Conservation (phyloP, 1,140 invertebrate genomes). For the Aphelenchoides besseyi region DNA sequence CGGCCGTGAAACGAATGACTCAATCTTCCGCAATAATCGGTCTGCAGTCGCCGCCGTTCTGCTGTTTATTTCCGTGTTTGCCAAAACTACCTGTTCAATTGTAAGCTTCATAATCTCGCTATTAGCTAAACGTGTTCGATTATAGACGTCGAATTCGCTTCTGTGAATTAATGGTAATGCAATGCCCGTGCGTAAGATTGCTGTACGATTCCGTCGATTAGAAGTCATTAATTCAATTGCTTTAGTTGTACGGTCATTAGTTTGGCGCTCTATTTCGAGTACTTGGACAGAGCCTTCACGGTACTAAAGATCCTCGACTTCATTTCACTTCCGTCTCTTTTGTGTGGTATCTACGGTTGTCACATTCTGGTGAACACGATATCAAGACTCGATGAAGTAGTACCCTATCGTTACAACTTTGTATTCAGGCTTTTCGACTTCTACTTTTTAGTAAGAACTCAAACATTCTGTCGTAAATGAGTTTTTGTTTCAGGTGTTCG, state of each 20-base stretch:
- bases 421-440: slow-evolving; percentile 54
- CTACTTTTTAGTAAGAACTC: slow-evolving; percentile 42
- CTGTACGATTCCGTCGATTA: neutral
- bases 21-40: slow-evolving; percentile 35
- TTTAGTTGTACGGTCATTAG: slow-evolving; percentile 49
- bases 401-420: slow-evolving; percentile 49
- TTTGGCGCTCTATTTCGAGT: slow-evolving; percentile 57
- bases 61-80: slow-evolving; percentile 57
- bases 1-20: slow-evolving; percentile 52
- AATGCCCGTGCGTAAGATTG: slow-evolving; percentile 42
- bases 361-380: slow-evolving; percentile 59
- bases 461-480: slow-evolving; percentile 19
- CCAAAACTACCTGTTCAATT: slow-evolving; percentile 50
- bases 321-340: slow-evolving; percentile 52
- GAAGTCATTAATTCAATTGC: slow-evolving; percentile 6
- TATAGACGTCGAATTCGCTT: slow-evolving; percentile 49
- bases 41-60: slow-evolving; percentile 55
- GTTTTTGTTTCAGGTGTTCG: slow-evolving; percentile 56
- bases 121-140: slow-evolving; percentile 28
- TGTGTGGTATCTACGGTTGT: slow-evolving; percentile 56
- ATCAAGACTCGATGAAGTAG: slow-evolving; percentile 52
- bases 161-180: slow-evolving; percentile 55
- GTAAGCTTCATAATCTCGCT: slow-evolving; percentile 22
- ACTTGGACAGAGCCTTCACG: slow-evolving; percentile 40
- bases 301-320: slow-evolving; percentile 54